Evolutionary conservation across 2,113 vertebrate genomes (phyloP).

Genomic region (Aegithalos caudatus): DNA sequence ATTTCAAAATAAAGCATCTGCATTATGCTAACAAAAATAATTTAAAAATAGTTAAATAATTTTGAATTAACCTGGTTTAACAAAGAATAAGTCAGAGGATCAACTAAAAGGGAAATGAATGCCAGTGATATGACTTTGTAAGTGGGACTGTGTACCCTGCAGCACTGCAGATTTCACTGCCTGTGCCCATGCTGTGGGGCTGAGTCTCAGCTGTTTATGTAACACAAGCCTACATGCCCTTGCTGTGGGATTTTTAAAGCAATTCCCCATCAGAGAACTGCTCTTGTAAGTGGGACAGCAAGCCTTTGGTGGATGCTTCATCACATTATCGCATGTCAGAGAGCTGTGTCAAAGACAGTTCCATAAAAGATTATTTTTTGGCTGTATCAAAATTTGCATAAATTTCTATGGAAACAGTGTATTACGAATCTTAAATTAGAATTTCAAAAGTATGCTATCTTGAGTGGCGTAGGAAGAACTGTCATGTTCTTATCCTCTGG

Average conservation of each 20-base stretch:
- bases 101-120: neutral
- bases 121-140: neutral
- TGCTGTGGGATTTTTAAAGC: neutral
- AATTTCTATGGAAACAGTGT: constrained; percentile 81
- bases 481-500: constrained; percentile 65
- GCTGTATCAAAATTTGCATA: constrained; percentile 73
- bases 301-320: neutral
- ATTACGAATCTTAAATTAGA: constrained; percentile 77
- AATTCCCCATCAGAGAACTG: neutral
- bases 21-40: neutral
- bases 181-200: neutral
- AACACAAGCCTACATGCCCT: neutral
- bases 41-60: neutral
- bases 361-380: constrained; percentile 61
- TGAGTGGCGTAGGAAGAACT: constrained; percentile 76
- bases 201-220: constrained; percentile 16
- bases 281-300: constrained; percentile 19
- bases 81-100: neutral
- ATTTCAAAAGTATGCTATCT: constrained; percentile 74
- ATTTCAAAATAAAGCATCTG: neutral
- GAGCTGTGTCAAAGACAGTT: constrained; percentile 40
- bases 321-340: constrained; percentile 13
- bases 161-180: neutral
- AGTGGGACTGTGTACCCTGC: neutral
- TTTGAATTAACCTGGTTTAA: neutral